phyloP scores from a whole-genome alignment of 2,113 vertebrate species.

The Erythrocebus patas region DNA sequence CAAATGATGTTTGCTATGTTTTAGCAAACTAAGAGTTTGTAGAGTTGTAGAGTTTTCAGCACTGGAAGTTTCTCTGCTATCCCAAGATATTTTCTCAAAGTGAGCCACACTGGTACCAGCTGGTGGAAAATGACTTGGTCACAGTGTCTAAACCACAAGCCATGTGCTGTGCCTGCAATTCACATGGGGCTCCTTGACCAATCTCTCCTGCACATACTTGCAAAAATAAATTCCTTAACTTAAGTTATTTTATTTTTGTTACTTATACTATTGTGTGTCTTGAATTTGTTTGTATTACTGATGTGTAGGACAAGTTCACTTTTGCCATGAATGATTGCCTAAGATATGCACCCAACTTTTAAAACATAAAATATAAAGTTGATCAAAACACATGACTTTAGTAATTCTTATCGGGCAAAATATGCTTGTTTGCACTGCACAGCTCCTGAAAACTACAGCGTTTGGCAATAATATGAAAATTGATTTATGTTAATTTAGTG shows the following conservation, averaged over 20 bases:
- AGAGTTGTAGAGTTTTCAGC: not conserved
- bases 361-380: not conserved
- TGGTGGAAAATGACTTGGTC: conserved; percentile 45
- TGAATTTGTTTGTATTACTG: not conserved
- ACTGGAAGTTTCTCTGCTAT: not conserved
- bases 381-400: not conserved
- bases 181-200: not conserved
- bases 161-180: not conserved
- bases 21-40: not conserved
- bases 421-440: not conserved
- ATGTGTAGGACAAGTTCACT: not conserved
- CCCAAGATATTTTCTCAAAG: not conserved
- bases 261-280: not conserved
- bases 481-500: not conserved
- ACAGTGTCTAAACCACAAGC: conserved; percentile 15
- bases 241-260: not conserved
- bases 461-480: not conserved
- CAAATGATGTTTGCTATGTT: not conserved
- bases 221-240: not conserved
- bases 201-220: not conserved
- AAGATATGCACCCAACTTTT: not conserved
- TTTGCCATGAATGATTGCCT: not conserved
- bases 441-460: not conserved
- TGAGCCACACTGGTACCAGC: not conserved
- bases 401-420: not conserved